Base-by-base conservation (phyloP, 1,140 invertebrate genomes). In the Parasteatoda tepidariorum region DNA sequence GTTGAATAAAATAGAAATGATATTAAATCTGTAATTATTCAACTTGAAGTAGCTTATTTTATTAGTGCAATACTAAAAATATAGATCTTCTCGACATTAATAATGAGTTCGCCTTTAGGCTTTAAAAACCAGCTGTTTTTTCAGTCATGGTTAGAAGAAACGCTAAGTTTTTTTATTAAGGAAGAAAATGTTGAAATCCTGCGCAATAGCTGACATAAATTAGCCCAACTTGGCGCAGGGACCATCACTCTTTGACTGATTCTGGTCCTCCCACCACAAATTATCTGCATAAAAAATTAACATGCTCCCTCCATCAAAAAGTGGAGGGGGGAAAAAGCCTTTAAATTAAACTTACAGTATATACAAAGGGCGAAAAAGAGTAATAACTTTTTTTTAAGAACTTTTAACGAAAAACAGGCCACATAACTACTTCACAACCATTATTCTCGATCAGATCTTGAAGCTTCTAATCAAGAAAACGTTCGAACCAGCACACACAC, bases 221-320 rank as follows among this genome's bases (percentile, higher is more conserved):
- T n/a, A n/a, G n/a, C n/a, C n/a, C n/a, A n/a, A n/a, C n/a, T n/a
- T n/a, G 48, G 64, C 61, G 30, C 66, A 24, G 9, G 22, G 7
- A 9, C 30, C 57, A 59, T 59, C 57, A 59, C n/a, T 1, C 18
- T 26, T 26, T 82, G 78, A 82, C 30, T 70, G 66, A 82, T 82
- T 22, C 66, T 82, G 66, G 30, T 54, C 54, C 64, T 34, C 76
- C 55, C 67, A 68, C 33, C 33, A 82, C 78, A 82, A 82, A 82
- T 82, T 82, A 82, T 61, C 78, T 71, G 67, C 78, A 70, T 71
- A 82, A 82, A 82, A 82, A 82, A 82, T 82, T 82, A 82, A 67
- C 71, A 68, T 61, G 76, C 68, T 82, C 55, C 78, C 78, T 82
- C 68, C 66, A 13, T 48, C 9, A 48, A 48, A 48, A 48, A 48